Evolutionary conservation across 2,797 vertebrate genomes (phyloP), one percentile per base, ranked within the genome.

Genomic region (Schizopygopsis pylzovi): DNA sequence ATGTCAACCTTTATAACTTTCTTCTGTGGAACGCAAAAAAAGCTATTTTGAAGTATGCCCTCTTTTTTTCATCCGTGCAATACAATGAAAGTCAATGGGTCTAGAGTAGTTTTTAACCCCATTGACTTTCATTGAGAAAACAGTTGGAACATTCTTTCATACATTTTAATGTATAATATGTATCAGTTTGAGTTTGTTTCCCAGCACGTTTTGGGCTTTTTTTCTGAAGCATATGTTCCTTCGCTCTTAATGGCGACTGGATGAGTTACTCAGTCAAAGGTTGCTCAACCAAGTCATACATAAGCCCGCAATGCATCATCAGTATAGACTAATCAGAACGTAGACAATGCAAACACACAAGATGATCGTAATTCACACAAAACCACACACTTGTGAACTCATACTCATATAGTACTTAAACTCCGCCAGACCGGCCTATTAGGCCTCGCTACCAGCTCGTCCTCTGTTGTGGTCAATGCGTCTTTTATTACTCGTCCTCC

Each of bases 141-240:
- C 10, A 4, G 28, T 20, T 68, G 20, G 20, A 71, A 45, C 20
- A 43, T 22, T 41, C 37, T 70, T 70, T 70, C 4, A n/a, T n/a
- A n/a, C n/a, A n/a, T n/a, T n/a, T n/a, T n/a, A n/a, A n/a, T n/a
- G n/a, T n/a, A n/a, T n/a, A n/a, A n/a, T n/a, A n/a, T n/a, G 13
- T 67, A 67, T 67, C 63, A 45, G 54, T 12, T 90, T 76, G 28
- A 6, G 10, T 76, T 22, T 54, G 73, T 90, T 91, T 90, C 92
- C 89, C 89, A 92, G 92, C 90, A 82, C 87, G 90, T 91, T 91
- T 43, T 88, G 91, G 88, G 80, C 89, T 73, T 88, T 87, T 87
- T 87, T 70, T 28, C 89, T 91, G 90, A 93, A 94, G 52, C 75
- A 41, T 0, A 20, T 49, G 22, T 45, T 28, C 11, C 18, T 90